Percentiles rank a stretch among this genome's conserved stretches.
Conservation (phyloP, 2,113 vertebrate genomes). For the Clarias batrachus region DNA sequence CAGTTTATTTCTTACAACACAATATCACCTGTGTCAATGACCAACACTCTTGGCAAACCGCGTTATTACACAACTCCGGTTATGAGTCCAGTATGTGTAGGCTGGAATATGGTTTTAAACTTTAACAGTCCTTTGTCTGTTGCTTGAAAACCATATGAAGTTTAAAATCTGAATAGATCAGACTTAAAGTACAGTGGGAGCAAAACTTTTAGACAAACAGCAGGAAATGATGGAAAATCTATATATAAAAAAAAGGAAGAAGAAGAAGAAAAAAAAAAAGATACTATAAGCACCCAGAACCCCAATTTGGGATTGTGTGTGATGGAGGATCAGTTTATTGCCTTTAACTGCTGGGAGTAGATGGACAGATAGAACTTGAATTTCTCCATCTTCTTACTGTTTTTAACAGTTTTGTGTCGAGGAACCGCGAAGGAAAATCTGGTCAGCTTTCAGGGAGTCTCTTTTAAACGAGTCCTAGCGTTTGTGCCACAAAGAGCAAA, state of each 20-base stretch:
- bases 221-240: too few relatives aligned
- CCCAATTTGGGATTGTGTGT: conserved; percentile 6
- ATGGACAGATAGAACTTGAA: neutral
- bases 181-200: neutral
- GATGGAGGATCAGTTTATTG: neutral
- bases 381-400: conserved; percentile 3
- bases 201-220: neutral
- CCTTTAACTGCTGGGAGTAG: conserved; percentile 5
- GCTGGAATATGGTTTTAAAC: neutral
- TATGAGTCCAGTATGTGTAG: conserved; percentile 6
- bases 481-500: conserved; percentile 16
- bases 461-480: conserved; percentile 41
- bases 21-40: conserved; percentile 8
- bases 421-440: neutral
- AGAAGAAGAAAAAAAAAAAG: neutral
- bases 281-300: neutral
- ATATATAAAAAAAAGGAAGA: neutral
- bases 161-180: neutral
- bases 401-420: neutral
- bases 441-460: conserved; percentile 16
- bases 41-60: neutral
- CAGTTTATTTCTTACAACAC: conserved; percentile 39
- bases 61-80: conserved; percentile 22
- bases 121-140: conserved; percentile 11
- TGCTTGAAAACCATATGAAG: neutral